A percentile compares a stretch with the other conserved stretches of the same genome.
Evolutionary conservation across 2,888 invertebrate species (phyloP).

Genomic region (Dendrolimus pini): DNA sequence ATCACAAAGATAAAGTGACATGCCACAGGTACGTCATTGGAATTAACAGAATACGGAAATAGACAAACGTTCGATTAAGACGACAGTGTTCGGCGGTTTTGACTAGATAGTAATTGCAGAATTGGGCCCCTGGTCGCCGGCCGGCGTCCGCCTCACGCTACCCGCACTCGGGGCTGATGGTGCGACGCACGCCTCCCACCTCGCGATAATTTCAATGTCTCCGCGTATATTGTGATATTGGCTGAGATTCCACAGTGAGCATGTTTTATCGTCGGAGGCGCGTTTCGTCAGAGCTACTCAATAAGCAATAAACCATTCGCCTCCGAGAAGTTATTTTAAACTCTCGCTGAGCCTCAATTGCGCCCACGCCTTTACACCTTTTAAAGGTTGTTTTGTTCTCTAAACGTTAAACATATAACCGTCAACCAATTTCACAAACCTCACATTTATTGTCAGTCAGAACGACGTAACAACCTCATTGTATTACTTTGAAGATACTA

Average conservation of each 20-base stretch:
- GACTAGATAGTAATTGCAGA: no score
- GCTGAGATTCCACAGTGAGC: conserved; percentile 66
- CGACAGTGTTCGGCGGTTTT: no score
- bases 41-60: no score
- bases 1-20: no score
- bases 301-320: conserved; percentile 75
- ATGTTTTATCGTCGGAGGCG: conserved; percentile 66
- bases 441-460: conserved; percentile 19
- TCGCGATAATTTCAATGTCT: conserved; percentile 72
- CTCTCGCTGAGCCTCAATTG: conserved; percentile 54
- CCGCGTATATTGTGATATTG: conserved; percentile 68
- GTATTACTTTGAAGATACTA: not conserved
- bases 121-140: not conserved
- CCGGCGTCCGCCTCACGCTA: conserved; percentile 36
- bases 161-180: conserved; percentile 22
- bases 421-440: conserved; percentile 22
- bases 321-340: conserved; percentile 72
- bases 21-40: no score
- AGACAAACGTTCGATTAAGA: no score
- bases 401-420: conserved; percentile 53
- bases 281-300: conserved; percentile 71
- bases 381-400: conserved; percentile 73
- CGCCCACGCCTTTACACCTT: conserved; percentile 70
- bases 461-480: not conserved
- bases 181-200: conserved; percentile 59